These are phyloP conservation scores for Nannobrachium achirus DNA, from an alignment of 2,113 vertebrate species.

Conservation along the genomic window DNA sequence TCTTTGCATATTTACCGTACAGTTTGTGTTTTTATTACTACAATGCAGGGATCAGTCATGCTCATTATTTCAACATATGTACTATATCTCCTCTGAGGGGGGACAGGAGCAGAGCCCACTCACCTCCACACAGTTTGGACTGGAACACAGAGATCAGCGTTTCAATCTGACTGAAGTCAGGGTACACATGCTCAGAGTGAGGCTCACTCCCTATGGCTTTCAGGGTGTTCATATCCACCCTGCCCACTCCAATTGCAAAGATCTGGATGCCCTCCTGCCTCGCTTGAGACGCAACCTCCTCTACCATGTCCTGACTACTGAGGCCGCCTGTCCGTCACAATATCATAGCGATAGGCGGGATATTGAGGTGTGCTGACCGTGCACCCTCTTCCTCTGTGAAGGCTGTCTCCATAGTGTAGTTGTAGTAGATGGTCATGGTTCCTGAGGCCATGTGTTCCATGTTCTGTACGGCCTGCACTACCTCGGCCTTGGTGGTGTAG, in stretches of 20 bases:
- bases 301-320: constrained; percentile 92
- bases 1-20: too few relatives aligned
- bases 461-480: constrained; percentile 83
- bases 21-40: too few relatives aligned
- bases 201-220: constrained; percentile 91
- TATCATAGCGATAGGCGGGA: constrained; percentile 92
- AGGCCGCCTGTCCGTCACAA: constrained; percentile 91
- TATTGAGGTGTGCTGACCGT: constrained; percentile 79
- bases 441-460: constrained; percentile 89
- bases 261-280: constrained; percentile 90
- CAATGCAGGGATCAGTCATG: neutral
- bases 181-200: constrained; percentile 87
- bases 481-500: constrained; percentile 81
- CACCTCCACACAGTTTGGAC: constrained; percentile 91
- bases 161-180: constrained; percentile 94
- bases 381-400: constrained; percentile 89
- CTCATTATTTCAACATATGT: too few relatives aligned
- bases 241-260: constrained; percentile 92
- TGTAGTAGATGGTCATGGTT: constrained; percentile 93
- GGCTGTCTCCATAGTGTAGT: constrained; percentile 85
- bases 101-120: constrained; percentile 36
- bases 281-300: constrained; percentile 85
- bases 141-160: constrained; percentile 89
- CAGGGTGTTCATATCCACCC: constrained; percentile 88
- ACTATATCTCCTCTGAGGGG: too few relatives aligned